Conservation (phyloP, 1,140 invertebrate genomes). For the Melipona quadrifasciata region DNA sequence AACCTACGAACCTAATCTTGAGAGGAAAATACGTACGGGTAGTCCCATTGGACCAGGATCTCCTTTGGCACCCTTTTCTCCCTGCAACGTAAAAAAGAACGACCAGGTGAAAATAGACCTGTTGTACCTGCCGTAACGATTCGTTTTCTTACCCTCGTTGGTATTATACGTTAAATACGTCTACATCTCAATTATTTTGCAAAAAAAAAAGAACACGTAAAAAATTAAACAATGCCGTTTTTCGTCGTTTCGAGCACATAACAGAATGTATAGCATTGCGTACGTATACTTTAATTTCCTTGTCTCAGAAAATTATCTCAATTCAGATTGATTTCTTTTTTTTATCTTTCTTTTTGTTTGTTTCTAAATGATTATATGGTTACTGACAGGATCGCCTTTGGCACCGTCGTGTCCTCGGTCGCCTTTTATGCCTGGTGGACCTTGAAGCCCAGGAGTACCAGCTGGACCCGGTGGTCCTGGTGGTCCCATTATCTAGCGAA, state of each 20-base stretch:
- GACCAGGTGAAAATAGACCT: constrained; percentile 39
- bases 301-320: background rate
- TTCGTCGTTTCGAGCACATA: background rate
- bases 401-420: constrained; percentile 92
- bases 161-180: background rate
- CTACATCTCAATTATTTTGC: background rate
- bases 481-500: constrained; percentile 86
- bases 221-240: background rate
- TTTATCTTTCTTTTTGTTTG: background rate
- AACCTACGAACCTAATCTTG: constrained; percentile 56
- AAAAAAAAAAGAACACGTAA: background rate
- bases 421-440: constrained; percentile 94
- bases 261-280: background rate
- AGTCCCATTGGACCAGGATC: constrained; percentile 97
- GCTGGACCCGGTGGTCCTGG: constrained; percentile 91
- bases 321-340: constrained; percentile 21
- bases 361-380: constrained; percentile 27
- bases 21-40: constrained; percentile 88
- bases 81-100: constrained; percentile 84
- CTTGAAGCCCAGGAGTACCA: constrained; percentile 88
- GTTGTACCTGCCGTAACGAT: background rate
- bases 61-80: constrained; percentile 94
- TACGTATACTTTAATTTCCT: background rate
- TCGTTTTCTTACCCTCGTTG: background rate
- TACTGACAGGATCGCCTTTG: constrained; percentile 93